Conservation (phyloP, 2,888 invertebrate genomes). For the Coelopa pilipes region DNA sequence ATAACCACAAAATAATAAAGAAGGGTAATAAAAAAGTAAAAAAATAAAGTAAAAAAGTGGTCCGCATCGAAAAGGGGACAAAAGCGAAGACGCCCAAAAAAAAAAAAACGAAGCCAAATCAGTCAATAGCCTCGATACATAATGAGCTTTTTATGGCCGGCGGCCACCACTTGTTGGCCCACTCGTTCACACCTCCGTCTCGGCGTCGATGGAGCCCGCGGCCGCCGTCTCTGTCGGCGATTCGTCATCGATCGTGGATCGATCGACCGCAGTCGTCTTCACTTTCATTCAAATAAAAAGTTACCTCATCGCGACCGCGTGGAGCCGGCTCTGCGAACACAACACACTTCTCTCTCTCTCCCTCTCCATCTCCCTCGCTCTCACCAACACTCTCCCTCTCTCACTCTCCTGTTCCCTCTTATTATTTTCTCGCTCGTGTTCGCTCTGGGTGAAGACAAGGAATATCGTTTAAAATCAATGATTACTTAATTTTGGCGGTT, state of each 20-base stretch:
- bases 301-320: constrained; percentile 34
- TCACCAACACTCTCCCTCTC: too few species aligned
- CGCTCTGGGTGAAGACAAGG: too few species aligned
- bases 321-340: too few species aligned
- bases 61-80: not conserved
- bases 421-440: too few species aligned
- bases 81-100: not conserved
- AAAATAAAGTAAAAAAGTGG: constrained; percentile 1
- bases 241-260: not conserved
- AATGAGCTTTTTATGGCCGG: not conserved
- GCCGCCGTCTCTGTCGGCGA: not conserved
- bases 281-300: constrained; percentile 53
- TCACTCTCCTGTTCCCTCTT: too few species aligned
- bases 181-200: not conserved
- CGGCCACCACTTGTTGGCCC: not conserved
- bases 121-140: constrained; percentile 29
- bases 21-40: not conserved
- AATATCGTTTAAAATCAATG: not conserved
- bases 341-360: too few species aligned
- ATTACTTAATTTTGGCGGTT: constrained; percentile 25
- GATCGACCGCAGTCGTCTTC: too few species aligned
- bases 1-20: not conserved
- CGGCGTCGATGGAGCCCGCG: not conserved
- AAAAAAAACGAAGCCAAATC: constrained; percentile 4
- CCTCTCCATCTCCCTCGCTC: too few species aligned